These are phyloP conservation scores for Semicossyphus pulcher DNA, from an alignment of 2,113 vertebrate species.

Conservation along the genomic window DNA sequence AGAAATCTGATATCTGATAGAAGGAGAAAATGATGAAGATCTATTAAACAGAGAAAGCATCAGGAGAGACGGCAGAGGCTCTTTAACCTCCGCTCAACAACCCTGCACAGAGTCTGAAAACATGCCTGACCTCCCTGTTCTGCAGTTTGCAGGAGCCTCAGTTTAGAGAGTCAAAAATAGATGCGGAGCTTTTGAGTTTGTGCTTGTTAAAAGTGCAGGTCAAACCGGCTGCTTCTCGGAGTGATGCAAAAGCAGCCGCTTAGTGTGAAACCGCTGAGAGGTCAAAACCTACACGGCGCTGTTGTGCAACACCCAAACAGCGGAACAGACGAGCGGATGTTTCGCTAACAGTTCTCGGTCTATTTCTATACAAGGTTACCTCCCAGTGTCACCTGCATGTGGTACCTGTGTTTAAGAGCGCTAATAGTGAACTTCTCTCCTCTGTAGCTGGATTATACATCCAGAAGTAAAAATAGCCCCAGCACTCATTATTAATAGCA, in stretches of 20 bases:
- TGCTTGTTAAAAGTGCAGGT: not conserved
- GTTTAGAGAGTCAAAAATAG: not conserved
- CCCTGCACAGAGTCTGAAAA: not conserved
- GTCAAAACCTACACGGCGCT: not conserved
- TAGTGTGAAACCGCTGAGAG: not conserved
- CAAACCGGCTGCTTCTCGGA: too few species aligned
- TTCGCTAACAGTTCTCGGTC: too few species aligned
- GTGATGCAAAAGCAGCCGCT: not conserved
- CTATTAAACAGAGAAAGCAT: not conserved
- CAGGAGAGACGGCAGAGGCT: not conserved
- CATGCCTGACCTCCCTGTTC: not conserved
- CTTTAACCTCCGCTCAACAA: not conserved
- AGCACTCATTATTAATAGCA: not conserved
- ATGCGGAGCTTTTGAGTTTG: not conserved
- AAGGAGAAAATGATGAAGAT: not conserved
- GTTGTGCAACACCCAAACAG: not conserved
- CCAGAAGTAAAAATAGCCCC: not conserved
- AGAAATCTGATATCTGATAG: too few species aligned
- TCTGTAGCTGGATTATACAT: not conserved
- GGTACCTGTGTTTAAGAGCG: not conserved
- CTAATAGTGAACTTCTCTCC: too few species aligned
- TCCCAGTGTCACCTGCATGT: not conserved
- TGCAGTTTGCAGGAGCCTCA: not conserved
- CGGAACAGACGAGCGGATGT: not conserved
- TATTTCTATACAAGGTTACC: too few species aligned